phyloP scores from a whole-genome alignment of 2,888 invertebrate genomes.

The Drosophila incognita region DNA sequence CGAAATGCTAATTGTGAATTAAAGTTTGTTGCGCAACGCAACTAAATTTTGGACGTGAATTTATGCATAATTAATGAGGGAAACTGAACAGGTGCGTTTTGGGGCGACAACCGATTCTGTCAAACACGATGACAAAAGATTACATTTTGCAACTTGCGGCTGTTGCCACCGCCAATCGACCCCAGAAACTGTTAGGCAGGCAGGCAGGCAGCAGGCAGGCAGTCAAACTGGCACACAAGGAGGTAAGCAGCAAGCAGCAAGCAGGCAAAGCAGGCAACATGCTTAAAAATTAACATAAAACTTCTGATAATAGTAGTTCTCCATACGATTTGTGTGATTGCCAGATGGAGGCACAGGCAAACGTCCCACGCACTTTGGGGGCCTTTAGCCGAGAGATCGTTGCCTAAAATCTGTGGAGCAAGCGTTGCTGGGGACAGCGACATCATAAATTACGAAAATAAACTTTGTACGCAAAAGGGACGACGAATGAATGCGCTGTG shows the following conservation, averaged over 20 bases:
- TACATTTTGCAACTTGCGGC: slow-evolving; percentile 76
- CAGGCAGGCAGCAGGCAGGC: slow-evolving; percentile 25
- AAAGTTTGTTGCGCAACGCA: slow-evolving; percentile 31
- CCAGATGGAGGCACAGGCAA: slow-evolving; percentile 34
- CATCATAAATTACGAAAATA: slow-evolving; percentile 82
- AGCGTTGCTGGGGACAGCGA: slow-evolving; percentile 55
- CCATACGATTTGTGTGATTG: slow-evolving; percentile 69
- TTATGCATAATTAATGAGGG: slow-evolving; percentile 84
- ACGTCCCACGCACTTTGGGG: slow-evolving; percentile 48
- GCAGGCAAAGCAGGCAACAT: slow-evolving; percentile 58
- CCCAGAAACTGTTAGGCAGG: slow-evolving; percentile 53
- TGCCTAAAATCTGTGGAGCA: slow-evolving; percentile 54
- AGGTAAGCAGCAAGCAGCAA: slow-evolving; percentile 43
- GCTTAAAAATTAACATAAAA: slow-evolving; percentile 82
- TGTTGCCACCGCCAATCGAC: slow-evolving; percentile 52
- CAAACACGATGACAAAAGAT: slow-evolving; percentile 82
- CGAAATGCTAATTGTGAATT: slow-evolving; percentile 32
- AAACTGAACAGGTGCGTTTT: slow-evolving; percentile 81
- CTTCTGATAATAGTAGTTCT: slow-evolving; percentile 79
- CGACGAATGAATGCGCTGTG: slow-evolving; percentile 32
- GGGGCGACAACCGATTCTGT: slow-evolving; percentile 75
- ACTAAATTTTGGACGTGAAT: slow-evolving; percentile 70
- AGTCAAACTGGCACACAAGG: slow-evolving; percentile 7
- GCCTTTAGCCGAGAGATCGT: slow-evolving; percentile 12
- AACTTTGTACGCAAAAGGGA: slow-evolving; percentile 67